Evolutionary conservation across 2,797 vertebrate species (phyloP), one percentile per base, ranked within the genome.

Genomic region (Mormyrus hasselquistii): DNA sequence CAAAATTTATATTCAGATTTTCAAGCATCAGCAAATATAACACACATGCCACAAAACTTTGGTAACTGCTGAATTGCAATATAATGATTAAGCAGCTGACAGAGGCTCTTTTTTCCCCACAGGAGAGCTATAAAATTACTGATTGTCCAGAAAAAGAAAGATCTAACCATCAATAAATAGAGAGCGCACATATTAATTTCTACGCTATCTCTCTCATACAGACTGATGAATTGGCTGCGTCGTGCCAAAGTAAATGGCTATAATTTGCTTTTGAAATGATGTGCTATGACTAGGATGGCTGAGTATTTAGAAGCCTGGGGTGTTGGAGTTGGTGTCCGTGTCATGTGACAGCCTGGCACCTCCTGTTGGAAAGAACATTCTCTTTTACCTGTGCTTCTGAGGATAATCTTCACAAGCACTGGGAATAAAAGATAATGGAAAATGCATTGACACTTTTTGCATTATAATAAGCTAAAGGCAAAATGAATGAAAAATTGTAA

Each of bases 21-120:
- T 79, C 38, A 9, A 2, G 41, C 16, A 8, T 79, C 73, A 47
- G 73, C 73, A 79, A 47, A 79, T 79, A 79, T 41, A 79, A 41
- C 73, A 47, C 6, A 44, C 10, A 34, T 59, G 57, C 6, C 57
- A 69, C 34, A 47, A 16, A 79, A 44, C 38, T 79, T 79, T 10
- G 19, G 73, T 19, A 79, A 79, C 73, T 79, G 73, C 73, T 41
- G 73, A 79, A 79, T n/a, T 79, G 73, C 73, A 79, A 79, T 19
- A 79, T 41, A 79, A 79, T 79, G 73, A 79, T 79, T 79, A 79
- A 79, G 73, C 19, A n/a, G 41, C 73, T 79, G 73, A 79, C 73
- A 79, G 19, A n/a, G 14, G 38, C 38, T 9, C 29, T 62, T 62
- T 19, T 79, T 41, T 22, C 14, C 2, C 73, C 73, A n/a, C 41